These are phyloP conservation scores for Halichoerus grypus DNA, from an alignment of 2,113 vertebrate genomes.

Conservation along the genomic window DNA sequence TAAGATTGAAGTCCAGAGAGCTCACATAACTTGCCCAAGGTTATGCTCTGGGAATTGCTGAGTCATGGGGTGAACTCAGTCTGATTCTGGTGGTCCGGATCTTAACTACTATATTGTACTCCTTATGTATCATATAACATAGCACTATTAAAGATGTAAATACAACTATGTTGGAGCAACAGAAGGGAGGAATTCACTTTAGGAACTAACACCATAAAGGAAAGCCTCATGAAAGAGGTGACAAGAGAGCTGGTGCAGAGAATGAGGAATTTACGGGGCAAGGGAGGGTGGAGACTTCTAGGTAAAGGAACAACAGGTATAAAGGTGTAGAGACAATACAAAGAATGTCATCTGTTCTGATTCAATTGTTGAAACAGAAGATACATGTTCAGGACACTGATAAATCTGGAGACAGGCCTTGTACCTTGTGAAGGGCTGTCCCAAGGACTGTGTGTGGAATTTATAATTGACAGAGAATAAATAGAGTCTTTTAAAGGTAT, in stretches of 20 bases:
- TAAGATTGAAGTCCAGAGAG: not conserved
- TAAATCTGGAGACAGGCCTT: not conserved
- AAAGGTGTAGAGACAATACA: not conserved
- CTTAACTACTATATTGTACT: not conserved
- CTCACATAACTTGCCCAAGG: not conserved
- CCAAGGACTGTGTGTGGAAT: not conserved
- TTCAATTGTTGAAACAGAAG: not conserved
- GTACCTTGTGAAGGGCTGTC: not conserved
- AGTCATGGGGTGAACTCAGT: not conserved
- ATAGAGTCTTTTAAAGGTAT: not conserved
- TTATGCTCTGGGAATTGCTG: not conserved
- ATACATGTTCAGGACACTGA: not conserved
- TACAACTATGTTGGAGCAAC: not conserved
- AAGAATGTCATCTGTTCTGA: not conserved
- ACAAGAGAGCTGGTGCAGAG: not conserved
- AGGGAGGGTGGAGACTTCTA: not conserved
- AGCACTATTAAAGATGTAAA: not conserved
- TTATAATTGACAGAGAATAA: not conserved
- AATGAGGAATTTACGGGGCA: not conserved
- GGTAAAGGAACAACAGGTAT: not conserved
- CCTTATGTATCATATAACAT: not conserved
- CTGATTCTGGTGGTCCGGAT: not conserved
- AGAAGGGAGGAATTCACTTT: not conserved
- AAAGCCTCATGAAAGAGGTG: not conserved
- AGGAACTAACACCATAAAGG: not conserved